Base-by-base conservation (phyloP, 1,140 invertebrate species). In the Trypoxylus dichotomus region DNA sequence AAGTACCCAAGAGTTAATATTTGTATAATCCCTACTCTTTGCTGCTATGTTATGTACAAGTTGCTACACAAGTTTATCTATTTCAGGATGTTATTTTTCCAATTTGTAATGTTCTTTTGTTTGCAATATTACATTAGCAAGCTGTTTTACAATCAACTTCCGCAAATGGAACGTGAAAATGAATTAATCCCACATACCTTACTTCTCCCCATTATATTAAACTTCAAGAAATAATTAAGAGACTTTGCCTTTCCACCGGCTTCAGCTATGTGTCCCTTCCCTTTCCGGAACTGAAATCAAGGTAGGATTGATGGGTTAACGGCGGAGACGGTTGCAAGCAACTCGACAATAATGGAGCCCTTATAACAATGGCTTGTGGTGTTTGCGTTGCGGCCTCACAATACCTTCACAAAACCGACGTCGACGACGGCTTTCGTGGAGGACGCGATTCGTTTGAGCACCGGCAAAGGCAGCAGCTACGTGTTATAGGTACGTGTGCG, bases 331-430 rank as follows among this genome's bases (percentile, higher is more conserved):
- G 27, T 68, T 10, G 11, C 60, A 3, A 25, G 7, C 27, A 24
- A 27, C 21, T 10, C 60, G 60, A 68, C 21, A 68, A 74, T 74
- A 74, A 74, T 74, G 37, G 72, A 74, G 72, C 25, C 72, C 29
- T 74, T 42, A 43, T 42, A 42, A 74, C 72, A 74, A 74, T 74
- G 37, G 29, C 72, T 19, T 13, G 3, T 32, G 32, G 32, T 27
- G 72, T 74, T 41, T 42, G 37, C 21, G 63, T 2, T 71, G 10
- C 63, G 2, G 15, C 63, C 29, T 74, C 15, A 29, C 60, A 68
- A 24, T 68, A 68, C 60, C 60, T 68, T 54, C 47, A 29, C 24
- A 68, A 68, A 68, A 25, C 60, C 60, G 15, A 8, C 7, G 3
- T 24, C 60, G 1, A 2, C 60, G 60, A 29, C 13, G 72, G n/a